These are phyloP conservation scores for Amphipyra berbera DNA, from an alignment of 2,888 invertebrate species.

Conservation along the genomic window DNA sequence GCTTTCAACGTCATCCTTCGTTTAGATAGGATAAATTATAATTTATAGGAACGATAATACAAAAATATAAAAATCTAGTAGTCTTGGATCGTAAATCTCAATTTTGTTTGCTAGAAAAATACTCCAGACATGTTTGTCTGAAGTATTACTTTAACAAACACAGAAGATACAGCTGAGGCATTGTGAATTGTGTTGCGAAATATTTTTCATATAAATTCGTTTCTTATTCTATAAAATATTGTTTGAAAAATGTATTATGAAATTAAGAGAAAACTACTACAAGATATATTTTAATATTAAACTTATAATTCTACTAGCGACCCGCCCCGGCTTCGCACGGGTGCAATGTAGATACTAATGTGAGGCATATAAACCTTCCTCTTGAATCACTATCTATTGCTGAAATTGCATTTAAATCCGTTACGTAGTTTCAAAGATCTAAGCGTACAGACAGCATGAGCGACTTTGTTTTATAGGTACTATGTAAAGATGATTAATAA, in stretches of 20 bases:
- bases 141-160: slow-evolving; percentile 39
- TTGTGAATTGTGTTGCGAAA: not conserved
- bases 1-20: not conserved
- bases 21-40: slow-evolving; percentile 20
- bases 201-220: not conserved
- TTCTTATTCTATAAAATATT: not conserved
- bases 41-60: slow-evolving; percentile 32
- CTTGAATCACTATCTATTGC: too few species aligned
- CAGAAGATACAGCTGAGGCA: slow-evolving; percentile 29
- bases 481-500: too few species aligned
- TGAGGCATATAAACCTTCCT: too few species aligned
- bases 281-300: too few species aligned
- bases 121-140: slow-evolving; percentile 30
- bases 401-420: too few species aligned
- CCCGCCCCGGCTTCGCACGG: too few species aligned
- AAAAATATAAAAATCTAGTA: slow-evolving; percentile 26
- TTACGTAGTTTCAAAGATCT: too few species aligned
- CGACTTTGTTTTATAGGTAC: too few species aligned
- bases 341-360: too few species aligned
- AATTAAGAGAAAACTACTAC: not conserved
- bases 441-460: too few species aligned
- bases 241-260: not conserved
- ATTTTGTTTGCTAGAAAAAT: slow-evolving; percentile 45
- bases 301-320: too few species aligned
- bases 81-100: slow-evolving; percentile 40